These are phyloP conservation scores for Pomacea maculata DNA, from an alignment of 1,140 invertebrate species.

Conservation along the genomic window DNA sequence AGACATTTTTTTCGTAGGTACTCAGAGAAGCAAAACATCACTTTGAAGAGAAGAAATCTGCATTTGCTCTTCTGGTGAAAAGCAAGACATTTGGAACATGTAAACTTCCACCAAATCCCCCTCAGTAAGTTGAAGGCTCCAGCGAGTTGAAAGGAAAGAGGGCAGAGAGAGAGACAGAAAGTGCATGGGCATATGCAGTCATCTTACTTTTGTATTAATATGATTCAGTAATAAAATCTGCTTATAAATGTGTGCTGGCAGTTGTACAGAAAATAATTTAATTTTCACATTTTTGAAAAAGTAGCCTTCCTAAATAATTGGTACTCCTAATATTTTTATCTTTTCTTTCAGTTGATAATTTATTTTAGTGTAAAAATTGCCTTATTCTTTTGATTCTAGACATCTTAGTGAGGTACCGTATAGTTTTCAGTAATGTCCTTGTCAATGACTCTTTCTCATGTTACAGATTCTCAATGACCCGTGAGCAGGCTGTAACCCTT, in stretches of 20 bases:
- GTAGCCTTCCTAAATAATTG: too few relatives aligned
- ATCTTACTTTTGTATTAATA: too few relatives aligned
- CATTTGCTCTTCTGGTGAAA: constrained; percentile 66
- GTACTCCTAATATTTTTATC: too few relatives aligned
- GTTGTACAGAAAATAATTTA: too few relatives aligned
- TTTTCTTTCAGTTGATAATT: too few relatives aligned
- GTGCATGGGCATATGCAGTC: background rate
- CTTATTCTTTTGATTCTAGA: too few relatives aligned
- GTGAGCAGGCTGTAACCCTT: constrained; percentile 61
- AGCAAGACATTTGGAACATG: constrained; percentile 66
- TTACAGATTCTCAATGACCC: constrained; percentile 50
- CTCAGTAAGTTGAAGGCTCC: constrained; percentile 29
- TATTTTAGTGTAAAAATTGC: too few relatives aligned
- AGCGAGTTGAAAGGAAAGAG: background rate
- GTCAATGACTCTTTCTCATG: background rate
- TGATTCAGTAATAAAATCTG: too few relatives aligned
- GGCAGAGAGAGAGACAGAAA: background rate
- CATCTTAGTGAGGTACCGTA: too few relatives aligned
- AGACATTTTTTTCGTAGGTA: constrained; percentile 38
- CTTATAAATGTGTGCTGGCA: too few relatives aligned
- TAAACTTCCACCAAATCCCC: constrained; percentile 52
- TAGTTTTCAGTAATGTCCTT: too few relatives aligned
- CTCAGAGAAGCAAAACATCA: constrained; percentile 64
- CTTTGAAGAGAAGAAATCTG: constrained; percentile 62
- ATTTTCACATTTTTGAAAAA: too few relatives aligned